These are phyloP conservation scores for Eurois occulta DNA, from an alignment of 2,888 invertebrate species.

Conservation along the genomic window DNA sequence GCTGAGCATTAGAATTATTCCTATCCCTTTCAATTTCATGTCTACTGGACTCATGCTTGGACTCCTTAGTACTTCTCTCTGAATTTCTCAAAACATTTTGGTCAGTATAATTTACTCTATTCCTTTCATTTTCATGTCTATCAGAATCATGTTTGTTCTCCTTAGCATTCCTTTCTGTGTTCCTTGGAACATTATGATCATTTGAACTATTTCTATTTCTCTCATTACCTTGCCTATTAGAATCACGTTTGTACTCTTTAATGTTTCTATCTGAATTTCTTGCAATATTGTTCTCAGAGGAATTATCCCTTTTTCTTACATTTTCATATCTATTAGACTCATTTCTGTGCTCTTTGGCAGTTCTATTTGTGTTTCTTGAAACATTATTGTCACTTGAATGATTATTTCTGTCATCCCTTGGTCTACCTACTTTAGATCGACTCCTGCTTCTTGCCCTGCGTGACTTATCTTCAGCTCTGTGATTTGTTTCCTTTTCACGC, in stretches of 20 bases:
- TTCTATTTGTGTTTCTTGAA: conserved; percentile 49
- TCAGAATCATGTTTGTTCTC: conserved; percentile 40
- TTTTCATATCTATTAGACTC: conserved; percentile 44
- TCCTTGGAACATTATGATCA: conserved; percentile 49
- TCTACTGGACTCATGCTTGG: conserved; percentile 39
- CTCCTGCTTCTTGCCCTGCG: conserved; percentile 78
- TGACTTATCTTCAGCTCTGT: conserved; percentile 74
- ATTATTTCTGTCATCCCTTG: conserved; percentile 55
- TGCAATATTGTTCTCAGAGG: conserved; percentile 33
- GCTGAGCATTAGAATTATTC: conserved; percentile 40
- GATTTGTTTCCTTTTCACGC: conserved; percentile 44
- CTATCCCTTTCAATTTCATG: conserved; percentile 45
- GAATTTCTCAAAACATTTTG: conserved; percentile 50
- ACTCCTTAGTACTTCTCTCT: conserved; percentile 44
- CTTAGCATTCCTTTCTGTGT: conserved; percentile 44
- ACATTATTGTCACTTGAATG: conserved; percentile 44
- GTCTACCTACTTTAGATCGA: conserved; percentile 49
- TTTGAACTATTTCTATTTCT: conserved; percentile 42
- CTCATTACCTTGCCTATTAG: conserved; percentile 46
- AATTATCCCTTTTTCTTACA: conserved; percentile 36
- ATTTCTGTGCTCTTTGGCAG: conserved; percentile 40
- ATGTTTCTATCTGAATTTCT: conserved; percentile 46
- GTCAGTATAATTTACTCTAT: conserved; percentile 34
- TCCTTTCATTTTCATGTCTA: conserved; percentile 50
- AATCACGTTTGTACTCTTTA: conserved; percentile 44